phyloP scores from a whole-genome alignment of 2,113 vertebrate species.

The Vulpes ferrilata region DNA sequence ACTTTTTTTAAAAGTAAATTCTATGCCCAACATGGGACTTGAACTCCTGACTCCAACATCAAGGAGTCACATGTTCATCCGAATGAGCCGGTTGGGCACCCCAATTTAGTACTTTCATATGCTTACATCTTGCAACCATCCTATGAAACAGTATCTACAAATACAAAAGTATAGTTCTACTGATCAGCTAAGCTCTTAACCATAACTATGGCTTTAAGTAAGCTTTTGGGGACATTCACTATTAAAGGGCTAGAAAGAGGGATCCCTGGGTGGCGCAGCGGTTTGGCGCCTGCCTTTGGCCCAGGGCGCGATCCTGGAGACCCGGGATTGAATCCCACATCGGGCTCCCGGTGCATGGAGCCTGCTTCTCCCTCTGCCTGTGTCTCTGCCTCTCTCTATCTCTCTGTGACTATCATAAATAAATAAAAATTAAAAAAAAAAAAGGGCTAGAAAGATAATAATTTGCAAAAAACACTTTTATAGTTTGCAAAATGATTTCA shows the following conservation, averaged over 20 bases:
- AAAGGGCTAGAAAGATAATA: not conserved
- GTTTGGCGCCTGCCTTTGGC: too few species aligned
- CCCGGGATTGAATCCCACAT: too few species aligned
- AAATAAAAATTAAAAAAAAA: too few species aligned
- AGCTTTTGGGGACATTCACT: not conserved
- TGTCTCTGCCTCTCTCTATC: too few species aligned
- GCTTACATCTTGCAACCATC: not conserved
- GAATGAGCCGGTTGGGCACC: not conserved
- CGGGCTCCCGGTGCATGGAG: too few species aligned
- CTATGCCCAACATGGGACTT: not conserved
- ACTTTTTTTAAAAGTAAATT: not conserved
- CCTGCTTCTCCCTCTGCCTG: too few species aligned
- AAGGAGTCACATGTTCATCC: not conserved
- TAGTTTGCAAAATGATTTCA: not conserved
- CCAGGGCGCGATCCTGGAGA: too few species aligned
- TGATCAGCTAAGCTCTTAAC: conserved; percentile 18
- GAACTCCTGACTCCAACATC: not conserved
- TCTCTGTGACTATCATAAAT: too few species aligned
- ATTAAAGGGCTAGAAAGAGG: not conserved
- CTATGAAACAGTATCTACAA: conserved; percentile 28
- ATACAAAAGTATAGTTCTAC: not conserved
- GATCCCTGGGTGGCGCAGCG: too few species aligned
- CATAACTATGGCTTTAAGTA: not conserved
- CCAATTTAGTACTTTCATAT: not conserved
- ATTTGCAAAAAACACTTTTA: conserved; percentile 34